phyloP scores from a whole-genome alignment of 37 sponge, comb jelly and placozoan species.

The Cladorhizidae sp. region DNA sequence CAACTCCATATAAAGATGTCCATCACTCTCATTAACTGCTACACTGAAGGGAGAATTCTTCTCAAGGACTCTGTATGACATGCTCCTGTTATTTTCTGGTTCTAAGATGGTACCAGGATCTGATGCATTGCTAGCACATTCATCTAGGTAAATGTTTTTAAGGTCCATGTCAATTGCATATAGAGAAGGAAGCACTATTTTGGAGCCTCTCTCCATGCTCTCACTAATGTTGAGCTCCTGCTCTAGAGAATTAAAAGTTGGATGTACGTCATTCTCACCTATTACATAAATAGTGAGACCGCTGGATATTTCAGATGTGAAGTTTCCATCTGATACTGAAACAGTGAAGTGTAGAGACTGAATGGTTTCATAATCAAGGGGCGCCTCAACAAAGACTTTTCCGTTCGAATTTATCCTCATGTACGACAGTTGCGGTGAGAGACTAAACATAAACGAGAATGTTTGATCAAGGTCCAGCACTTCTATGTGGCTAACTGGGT shows the following conservation, averaged over 20 bases:
- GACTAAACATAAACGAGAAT: background rate
- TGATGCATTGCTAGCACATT: background rate
- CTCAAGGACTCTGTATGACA: constrained; percentile 29
- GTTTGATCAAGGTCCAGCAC: constrained; percentile 31
- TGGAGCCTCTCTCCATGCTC: constrained; percentile 4
- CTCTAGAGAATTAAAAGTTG: constrained; percentile 23
- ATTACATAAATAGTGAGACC: constrained; percentile 41
- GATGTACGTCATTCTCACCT: constrained; percentile 60
- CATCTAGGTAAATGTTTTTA: constrained; percentile 5
- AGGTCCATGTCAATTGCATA: constrained; percentile 28
- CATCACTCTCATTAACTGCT: constrained; percentile 8
- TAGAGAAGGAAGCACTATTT: constrained; percentile 6
- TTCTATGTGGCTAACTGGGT: constrained; percentile 18
- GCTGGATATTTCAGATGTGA: constrained; percentile 23
- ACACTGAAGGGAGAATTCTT: constrained; percentile 45
- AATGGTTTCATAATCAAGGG: constrained; percentile 59
- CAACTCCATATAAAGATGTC: constrained; percentile 20
- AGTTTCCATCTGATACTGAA: constrained; percentile 53
- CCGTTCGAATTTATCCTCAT: constrained; percentile 25
- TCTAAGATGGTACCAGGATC: background rate
- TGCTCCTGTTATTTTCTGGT: background rate
- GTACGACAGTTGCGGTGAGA: background rate
- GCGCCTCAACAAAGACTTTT: constrained; percentile 12
- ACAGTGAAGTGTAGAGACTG: constrained; percentile 38
- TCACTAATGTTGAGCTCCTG: constrained; percentile 10